A percentile compares a stretch with the other conserved stretches of the same genome.
phyloP scores from a whole-genome alignment of 2,113 vertebrate genomes.

The crab-eating macaque (Macaca fascicularis) region T2T-MFA8v1.1 NC_088375.1:137820001-137820500 shows the following conservation, averaged over 20 bases:
- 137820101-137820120: constrained; percentile 73
- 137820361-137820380: neutral
- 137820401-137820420: neutral
- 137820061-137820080: constrained; percentile 61
- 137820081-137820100: constrained; percentile 70
- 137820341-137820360: neutral
- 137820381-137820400: neutral
- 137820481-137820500: constrained; percentile 11
- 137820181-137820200: constrained; percentile 63
- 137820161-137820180: neutral
- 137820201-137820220: constrained; percentile 54
- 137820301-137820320: neutral
- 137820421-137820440: neutral
- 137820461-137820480: constrained; percentile 9
- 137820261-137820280: neutral
- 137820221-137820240: constrained; percentile 54
- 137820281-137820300: neutral
- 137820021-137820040: constrained; percentile 52
- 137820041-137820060: constrained; percentile 57
- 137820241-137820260: constrained; percentile 23
- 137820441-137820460: neutral
- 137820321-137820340: neutral
- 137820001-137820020: neutral
- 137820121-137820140: constrained; percentile 74
- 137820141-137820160: neutral